These are phyloP conservation scores for Nymphalis io DNA, from an alignment of 1,140 invertebrate genomes.

Conservation along the genomic window DNA sequence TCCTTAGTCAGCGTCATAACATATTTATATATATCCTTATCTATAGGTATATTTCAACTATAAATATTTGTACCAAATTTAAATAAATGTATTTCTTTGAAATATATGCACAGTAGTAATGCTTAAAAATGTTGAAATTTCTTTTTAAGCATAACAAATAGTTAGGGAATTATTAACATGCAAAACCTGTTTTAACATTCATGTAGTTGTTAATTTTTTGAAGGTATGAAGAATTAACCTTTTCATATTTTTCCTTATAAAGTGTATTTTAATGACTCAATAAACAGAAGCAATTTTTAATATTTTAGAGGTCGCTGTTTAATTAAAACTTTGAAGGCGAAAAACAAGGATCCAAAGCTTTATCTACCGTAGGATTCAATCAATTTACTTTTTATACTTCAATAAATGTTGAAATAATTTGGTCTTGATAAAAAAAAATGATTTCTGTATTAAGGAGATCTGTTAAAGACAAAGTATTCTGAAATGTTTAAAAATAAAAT, in stretches of 20 bases:
- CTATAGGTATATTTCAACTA: not conserved
- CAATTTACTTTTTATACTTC: slow-evolving; percentile 36
- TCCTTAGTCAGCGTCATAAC: not conserved
- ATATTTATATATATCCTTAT: not conserved
- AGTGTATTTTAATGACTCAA: slow-evolving; percentile 36
- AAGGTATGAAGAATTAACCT: slow-evolving; percentile 4
- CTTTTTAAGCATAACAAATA: not conserved
- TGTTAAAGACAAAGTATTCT: not conserved
- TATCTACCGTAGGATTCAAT: slow-evolving; percentile 34
- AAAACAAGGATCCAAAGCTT: slow-evolving; percentile 31
- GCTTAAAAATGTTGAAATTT: not conserved
- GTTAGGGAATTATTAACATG: not conserved
- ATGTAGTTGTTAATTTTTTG: slow-evolving; percentile 14
- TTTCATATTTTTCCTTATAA: slow-evolving; percentile 26
- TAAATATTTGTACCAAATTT: no score
- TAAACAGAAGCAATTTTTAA: slow-evolving; percentile 38
- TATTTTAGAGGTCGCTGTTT: slow-evolving; percentile 36
- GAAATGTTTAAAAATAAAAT: slow-evolving; percentile 15
- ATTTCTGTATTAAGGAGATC: not conserved
- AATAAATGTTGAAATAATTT: slow-evolving; percentile 23
- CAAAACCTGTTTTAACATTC: not conserved
- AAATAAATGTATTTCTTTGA: no score
- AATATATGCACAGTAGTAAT: no score
- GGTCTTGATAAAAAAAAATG: not conserved
- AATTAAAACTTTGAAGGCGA: slow-evolving; percentile 38